phyloP scores from a whole-genome alignment of 2,113 vertebrate genomes.

The Tychaedon coryphoeus region DNA sequence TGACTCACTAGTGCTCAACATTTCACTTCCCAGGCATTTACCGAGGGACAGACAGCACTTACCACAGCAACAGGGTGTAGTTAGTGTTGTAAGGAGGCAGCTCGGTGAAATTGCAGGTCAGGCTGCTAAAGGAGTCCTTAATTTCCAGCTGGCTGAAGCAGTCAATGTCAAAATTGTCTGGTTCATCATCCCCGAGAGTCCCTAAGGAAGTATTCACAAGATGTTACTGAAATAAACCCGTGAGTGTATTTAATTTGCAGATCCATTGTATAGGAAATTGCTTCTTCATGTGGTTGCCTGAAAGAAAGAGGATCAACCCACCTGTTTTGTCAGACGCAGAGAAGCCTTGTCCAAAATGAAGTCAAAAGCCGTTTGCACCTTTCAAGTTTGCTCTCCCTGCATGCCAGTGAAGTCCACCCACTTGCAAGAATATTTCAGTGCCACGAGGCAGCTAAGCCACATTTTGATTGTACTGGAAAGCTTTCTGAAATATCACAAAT shows the following conservation, averaged over 20 bases:
- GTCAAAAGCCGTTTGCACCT: background rate
- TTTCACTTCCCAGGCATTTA: background rate
- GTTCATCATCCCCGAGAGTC: slow-evolving; percentile 64
- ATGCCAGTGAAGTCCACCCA: background rate
- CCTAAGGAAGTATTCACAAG: slow-evolving; percentile 34
- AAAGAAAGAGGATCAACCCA: background rate
- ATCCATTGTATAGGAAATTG: background rate
- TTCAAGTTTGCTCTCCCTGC: background rate
- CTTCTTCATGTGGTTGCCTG: background rate
- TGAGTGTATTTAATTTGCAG: background rate
- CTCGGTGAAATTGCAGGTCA: slow-evolving; percentile 67
- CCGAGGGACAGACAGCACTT: background rate
- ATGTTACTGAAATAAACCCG: background rate
- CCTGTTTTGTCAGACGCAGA: background rate
- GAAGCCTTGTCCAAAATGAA: background rate
- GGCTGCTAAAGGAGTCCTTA: slow-evolving; percentile 15
- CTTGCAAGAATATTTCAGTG: background rate
- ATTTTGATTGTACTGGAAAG: background rate
- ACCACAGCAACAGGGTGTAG: slow-evolving; percentile 65
- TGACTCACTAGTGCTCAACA: background rate
- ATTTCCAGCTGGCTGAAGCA: slow-evolving; percentile 71
- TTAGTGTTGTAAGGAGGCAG: slow-evolving; percentile 42
- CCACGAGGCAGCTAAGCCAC: background rate
- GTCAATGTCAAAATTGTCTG: slow-evolving; percentile 61
- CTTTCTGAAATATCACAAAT: slow-evolving; percentile 19